phyloP scores from a whole-genome alignment of 2,888 invertebrate genomes.

The Protophormia terraenovae region DNA sequence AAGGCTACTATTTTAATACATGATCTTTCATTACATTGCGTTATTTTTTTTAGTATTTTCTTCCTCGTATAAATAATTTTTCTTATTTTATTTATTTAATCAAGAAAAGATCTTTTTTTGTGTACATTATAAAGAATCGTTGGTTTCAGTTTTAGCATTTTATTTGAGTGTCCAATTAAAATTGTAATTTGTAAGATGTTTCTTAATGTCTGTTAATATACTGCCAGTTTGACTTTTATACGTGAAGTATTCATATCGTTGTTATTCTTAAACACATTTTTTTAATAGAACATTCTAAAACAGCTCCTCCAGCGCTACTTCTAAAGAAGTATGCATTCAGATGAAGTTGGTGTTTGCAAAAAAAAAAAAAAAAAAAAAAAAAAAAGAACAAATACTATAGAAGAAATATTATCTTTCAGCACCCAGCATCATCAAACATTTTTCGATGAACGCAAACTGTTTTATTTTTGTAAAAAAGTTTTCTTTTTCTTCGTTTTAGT shows the following conservation, averaged over 20 bases:
- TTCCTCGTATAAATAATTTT: slow-evolving; percentile 5
- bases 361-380: neutral
- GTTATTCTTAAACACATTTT: slow-evolving; percentile 9
- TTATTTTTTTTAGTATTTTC: slow-evolving; percentile 6
- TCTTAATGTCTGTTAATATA: slow-evolving; percentile 51
- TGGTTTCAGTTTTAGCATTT: slow-evolving; percentile 36
- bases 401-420: slow-evolving; percentile 53
- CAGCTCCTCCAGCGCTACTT: neutral
- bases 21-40: slow-evolving; percentile 51
- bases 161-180: slow-evolving; percentile 58
- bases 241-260: slow-evolving; percentile 7
- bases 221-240: slow-evolving; percentile 32
- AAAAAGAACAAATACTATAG: neutral
- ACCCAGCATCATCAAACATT: slow-evolving; percentile 44
- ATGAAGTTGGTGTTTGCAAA: slow-evolving; percentile 3
- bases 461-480: slow-evolving; percentile 9
- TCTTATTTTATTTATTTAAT: slow-evolving; percentile 20
- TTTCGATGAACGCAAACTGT: slow-evolving; percentile 42
- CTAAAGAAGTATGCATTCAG: neutral
- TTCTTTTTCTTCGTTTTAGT: slow-evolving; percentile 7
- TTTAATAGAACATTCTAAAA: neutral
- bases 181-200: slow-evolving; percentile 60
- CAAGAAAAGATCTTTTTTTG: slow-evolving; percentile 6
- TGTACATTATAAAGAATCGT: neutral
- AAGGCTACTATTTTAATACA: slow-evolving; percentile 54